Conservation (phyloP, 2,113 vertebrate genomes). For the Elaphurus davidianus region DNA sequence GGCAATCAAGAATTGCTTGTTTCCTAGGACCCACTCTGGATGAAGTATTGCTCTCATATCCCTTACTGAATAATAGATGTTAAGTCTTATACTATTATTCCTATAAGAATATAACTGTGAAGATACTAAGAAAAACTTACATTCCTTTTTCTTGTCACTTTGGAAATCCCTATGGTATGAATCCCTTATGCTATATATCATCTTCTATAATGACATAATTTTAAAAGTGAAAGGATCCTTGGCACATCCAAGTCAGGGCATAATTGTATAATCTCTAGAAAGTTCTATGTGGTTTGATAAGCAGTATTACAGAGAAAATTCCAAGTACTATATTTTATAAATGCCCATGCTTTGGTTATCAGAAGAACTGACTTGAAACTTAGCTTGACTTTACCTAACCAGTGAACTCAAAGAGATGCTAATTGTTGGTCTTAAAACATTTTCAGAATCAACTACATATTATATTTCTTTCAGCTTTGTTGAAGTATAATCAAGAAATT, state of each 20-base stretch:
- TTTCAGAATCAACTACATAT: neutral
- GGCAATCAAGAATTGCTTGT: slow-evolving; percentile 41
- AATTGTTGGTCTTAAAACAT: neutral
- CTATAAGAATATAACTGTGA: neutral
- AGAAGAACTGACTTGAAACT: neutral
- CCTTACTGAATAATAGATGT: neutral
- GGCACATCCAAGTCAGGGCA: neutral
- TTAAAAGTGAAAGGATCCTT: neutral
- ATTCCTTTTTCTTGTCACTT: neutral
- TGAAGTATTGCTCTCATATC: neutral
- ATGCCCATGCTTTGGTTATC: neutral
- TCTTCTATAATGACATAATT: neutral
- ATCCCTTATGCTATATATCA: neutral
- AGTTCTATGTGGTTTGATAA: neutral
- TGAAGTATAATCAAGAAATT: neutral
- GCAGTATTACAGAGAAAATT: neutral
- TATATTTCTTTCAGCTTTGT: neutral
- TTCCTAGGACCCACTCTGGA: slow-evolving; percentile 44
- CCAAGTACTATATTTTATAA: neutral
- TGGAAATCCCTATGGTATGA: neutral
- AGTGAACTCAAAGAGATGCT: neutral
- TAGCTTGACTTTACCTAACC: neutral
- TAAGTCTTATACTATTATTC: neutral
- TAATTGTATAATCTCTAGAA: neutral
- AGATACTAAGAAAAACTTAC: neutral